Conservation (phyloP, 2,888 invertebrate genomes). For the Pandemis cinnamomeana region DNA sequence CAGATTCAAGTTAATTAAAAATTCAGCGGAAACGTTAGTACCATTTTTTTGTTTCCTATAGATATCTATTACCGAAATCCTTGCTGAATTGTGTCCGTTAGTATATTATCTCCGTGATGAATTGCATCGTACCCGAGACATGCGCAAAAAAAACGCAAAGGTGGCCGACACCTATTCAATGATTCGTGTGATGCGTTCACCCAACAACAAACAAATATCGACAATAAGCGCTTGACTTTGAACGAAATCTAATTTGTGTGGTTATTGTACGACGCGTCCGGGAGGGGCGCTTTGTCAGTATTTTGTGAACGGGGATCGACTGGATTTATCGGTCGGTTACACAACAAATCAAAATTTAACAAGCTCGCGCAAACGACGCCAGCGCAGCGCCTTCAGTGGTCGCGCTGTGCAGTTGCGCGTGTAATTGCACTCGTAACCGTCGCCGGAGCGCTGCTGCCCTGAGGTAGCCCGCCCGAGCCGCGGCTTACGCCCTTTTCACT, state of each 20-base stretch:
- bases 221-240: conserved; percentile 83
- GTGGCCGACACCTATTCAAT: conserved; percentile 76
- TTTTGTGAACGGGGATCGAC: conserved; percentile 65
- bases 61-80: conserved; percentile 32
- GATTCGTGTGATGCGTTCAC: conserved; percentile 75
- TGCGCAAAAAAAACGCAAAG: conserved; percentile 67
- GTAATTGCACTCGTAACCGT: conserved; percentile 71
- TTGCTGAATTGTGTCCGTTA: conserved; percentile 41
- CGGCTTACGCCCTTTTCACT: conserved; percentile 54
- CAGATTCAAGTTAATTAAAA: neutral
- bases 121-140: conserved; percentile 44
- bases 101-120: conserved; percentile 46
- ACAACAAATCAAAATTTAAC: conserved; percentile 83
- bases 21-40: conserved; percentile 34
- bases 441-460: conserved; percentile 38
- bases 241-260: conserved; percentile 83
- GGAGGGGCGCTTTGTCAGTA: conserved; percentile 64
- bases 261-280: conserved; percentile 82
- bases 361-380: conserved; percentile 74
- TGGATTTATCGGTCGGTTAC: conserved; percentile 81
- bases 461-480: conserved; percentile 43
- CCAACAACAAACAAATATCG: conserved; percentile 76
- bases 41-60: conserved; percentile 25
- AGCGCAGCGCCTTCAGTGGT: conserved; percentile 63
- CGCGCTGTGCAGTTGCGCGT: conserved; percentile 69